Evolutionary conservation across 2,888 invertebrate genomes (phyloP).

Genomic region (Tigriopus californicus): DNA sequence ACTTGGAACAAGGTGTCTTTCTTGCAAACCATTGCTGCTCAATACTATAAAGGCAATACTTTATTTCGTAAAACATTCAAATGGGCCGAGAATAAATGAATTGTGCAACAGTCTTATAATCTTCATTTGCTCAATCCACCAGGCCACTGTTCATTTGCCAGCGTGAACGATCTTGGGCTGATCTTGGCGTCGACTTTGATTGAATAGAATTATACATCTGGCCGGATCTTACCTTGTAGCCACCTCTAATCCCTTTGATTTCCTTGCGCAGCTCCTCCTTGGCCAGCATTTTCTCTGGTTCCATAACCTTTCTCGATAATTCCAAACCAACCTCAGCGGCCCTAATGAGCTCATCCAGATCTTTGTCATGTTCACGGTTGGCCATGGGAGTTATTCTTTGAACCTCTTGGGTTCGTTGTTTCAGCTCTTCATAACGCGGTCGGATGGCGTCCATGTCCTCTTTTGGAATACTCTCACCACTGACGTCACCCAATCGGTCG

Average conservation of each 20-base stretch:
- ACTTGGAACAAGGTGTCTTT: too few species aligned
- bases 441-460: too few species aligned
- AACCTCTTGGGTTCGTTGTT: not conserved
- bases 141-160: too few species aligned
- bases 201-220: not conserved
- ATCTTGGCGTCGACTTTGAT: not conserved
- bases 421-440: not conserved
- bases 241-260: not conserved
- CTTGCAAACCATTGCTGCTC: too few species aligned
- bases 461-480: too few species aligned
- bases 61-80: too few species aligned
- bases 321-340: not conserved
- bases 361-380: not conserved
- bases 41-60: too few species aligned
- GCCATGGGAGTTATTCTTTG: not conserved
- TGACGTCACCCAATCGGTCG: not conserved
- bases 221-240: not conserved
- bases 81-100: too few species aligned
- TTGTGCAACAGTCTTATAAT: too few species aligned
- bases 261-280: not conserved
- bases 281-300: not conserved
- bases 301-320: not conserved
- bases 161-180: too few species aligned
- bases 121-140: too few species aligned
- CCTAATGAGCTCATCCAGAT: not conserved